phyloP scores from a whole-genome alignment of 2,888 invertebrate genomes.

The Cerastis rubricosa region DNA sequence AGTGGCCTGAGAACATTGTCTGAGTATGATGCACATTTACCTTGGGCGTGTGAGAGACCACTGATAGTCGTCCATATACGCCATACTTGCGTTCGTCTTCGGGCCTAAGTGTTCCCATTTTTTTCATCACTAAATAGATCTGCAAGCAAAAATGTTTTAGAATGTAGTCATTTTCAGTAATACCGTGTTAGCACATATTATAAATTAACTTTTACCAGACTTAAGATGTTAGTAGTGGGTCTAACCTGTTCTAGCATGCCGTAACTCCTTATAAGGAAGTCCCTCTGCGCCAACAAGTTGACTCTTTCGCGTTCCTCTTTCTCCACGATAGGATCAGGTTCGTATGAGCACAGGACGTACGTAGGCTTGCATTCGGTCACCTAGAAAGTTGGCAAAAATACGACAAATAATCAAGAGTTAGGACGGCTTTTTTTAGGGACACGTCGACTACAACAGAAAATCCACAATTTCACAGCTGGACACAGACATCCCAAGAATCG shows the following conservation, averaged over 20 bases:
- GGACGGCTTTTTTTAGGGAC: too few species aligned
- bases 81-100: slow-evolving; percentile 93
- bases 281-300: slow-evolving; percentile 92
- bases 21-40: slow-evolving; percentile 66
- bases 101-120: slow-evolving; percentile 92
- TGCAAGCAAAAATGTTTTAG: slow-evolving; percentile 64
- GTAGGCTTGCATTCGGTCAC: slow-evolving; percentile 76
- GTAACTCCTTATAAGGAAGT: slow-evolving; percentile 93
- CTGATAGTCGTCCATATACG: slow-evolving; percentile 89
- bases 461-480: background rate
- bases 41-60: slow-evolving; percentile 83
- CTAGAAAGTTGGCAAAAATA: slow-evolving; percentile 62
- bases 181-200: background rate
- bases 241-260: slow-evolving; percentile 92
- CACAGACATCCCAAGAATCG: background rate
- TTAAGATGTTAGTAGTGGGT: background rate
- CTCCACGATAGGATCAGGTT: slow-evolving; percentile 92
- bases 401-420: background rate
- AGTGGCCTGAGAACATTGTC: slow-evolving; percentile 79
- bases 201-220: background rate
- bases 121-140: slow-evolving; percentile 92
- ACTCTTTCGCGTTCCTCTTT: slow-evolving; percentile 94
- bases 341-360: slow-evolving; percentile 90
- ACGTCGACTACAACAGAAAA: background rate
- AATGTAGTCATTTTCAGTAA: background rate